Base-by-base conservation (phyloP, 2,797 vertebrate species). In the Halcyon badia region DNA sequence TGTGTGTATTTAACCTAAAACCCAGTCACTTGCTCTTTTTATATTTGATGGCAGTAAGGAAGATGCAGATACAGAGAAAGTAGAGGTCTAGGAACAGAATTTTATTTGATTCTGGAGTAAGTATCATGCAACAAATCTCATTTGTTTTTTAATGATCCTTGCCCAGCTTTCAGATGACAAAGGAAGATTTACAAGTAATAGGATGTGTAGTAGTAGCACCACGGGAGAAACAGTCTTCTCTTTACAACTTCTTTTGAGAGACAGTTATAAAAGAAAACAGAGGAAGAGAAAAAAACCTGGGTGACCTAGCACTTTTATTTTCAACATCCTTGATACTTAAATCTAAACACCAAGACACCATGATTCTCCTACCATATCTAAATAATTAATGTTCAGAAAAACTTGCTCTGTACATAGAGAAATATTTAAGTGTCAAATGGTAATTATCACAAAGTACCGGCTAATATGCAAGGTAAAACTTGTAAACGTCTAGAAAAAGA, bases 71-170 rank as follows among this genome's bases (percentile, higher is more conserved):
- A 62, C n/a, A 95, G 66, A 95, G 85, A 73, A 94, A 79, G 39
- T 31, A 31, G 2, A 86, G 66, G 54, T 87, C 73, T 60, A 81
- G 35, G 33, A 95, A 93, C 18, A 90, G 77, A 69, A 82, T 91
- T 95, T 97, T 95, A 97, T 95, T 97, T 65, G 14, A 78, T 75
- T 90, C 72, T 88, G 52, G 60, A 88, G 60, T 88, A 93, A 90
- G 51, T 39, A 75, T 76, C 94, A 95, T 91, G 91, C 89, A 91
- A 62, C 66, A 92, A 17, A 35, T 88, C 8, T 54, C 26, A 12
- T 6, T 41, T 52, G 72, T 88, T 72, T 41, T 39, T 39, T 39
- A 15, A 76, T 33, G 30, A 87, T 58, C n/a, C 22, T 92, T 91
- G 62, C 60, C 35, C 30, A 75, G 56, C 16, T 79, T 73, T 60